Percentiles rank a stretch among this genome's conserved stretches.
These are phyloP conservation scores for Sinocyclocheilus anophthalmus DNA, from an alignment of 2,113 vertebrate genomes.

Conservation along the genomic window DNA sequence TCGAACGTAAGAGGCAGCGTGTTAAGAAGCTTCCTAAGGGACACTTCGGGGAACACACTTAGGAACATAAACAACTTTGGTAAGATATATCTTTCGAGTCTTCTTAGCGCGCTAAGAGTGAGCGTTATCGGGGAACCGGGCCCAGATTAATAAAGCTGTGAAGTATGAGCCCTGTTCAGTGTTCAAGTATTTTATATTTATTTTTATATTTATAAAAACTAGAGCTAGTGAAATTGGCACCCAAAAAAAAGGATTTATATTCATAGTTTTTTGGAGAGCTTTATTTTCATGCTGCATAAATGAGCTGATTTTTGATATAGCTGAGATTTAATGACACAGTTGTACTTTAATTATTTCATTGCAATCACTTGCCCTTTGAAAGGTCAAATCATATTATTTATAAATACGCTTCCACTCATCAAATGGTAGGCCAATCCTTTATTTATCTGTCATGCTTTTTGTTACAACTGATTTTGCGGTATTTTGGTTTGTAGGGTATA, in stretches of 20 bases:
- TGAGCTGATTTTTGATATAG: background rate
- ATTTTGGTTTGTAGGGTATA: constrained; percentile 14
- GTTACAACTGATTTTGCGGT: constrained; percentile 22
- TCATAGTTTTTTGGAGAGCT: background rate
- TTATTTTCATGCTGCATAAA: background rate
- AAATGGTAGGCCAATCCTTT: constrained; percentile 28
- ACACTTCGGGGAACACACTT: too few relatives aligned
- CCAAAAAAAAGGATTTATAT: background rate
- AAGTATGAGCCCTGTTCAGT: too few relatives aligned
- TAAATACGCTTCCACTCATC: background rate
- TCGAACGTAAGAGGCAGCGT: too few relatives aligned
- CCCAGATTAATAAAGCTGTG: too few relatives aligned
- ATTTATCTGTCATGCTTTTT: constrained; percentile 46
- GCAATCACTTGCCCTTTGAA: constrained; percentile 47
- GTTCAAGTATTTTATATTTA: background rate
- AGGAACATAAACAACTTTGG: too few relatives aligned
- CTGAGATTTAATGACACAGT: constrained; percentile 42
- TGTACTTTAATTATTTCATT: constrained; percentile 52
- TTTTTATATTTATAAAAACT: background rate
- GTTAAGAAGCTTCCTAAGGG: too few relatives aligned
- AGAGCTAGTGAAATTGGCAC: background rate
- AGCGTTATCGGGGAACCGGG: too few relatives aligned
- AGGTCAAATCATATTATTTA: constrained; percentile 56
- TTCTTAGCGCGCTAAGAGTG: too few relatives aligned
- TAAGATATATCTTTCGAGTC: too few relatives aligned